Evolutionary conservation across 2,113 vertebrate species (phyloP).

Genomic region (Otis tarda): DNA sequence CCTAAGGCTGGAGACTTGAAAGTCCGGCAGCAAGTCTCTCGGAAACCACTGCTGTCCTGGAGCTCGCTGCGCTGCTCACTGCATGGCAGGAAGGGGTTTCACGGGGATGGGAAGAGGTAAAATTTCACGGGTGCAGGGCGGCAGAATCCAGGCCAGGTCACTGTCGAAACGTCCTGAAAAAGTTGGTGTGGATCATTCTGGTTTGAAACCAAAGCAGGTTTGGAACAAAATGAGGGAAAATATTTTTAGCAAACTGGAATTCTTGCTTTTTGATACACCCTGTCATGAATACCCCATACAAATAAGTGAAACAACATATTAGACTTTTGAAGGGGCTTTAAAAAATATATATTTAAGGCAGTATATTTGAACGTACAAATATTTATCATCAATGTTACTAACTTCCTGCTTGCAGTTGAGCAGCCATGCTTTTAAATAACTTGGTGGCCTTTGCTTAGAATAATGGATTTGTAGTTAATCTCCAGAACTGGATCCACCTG

Average conservation of each 20-base stretch:
- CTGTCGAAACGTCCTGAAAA: not conserved
- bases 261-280: not conserved
- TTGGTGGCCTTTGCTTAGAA: not conserved
- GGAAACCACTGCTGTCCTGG: not conserved
- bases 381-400: not conserved
- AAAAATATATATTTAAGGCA: not conserved
- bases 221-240: not conserved
- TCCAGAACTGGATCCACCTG: not conserved
- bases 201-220: not conserved
- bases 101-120: accelerated
- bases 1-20: not conserved
- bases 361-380: not conserved
- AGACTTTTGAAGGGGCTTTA: not conserved
- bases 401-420: not conserved
- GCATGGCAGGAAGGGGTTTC: accelerated
- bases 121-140: no score
- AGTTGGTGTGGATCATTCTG: not conserved
- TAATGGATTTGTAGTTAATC: slow-evolving; percentile 24
- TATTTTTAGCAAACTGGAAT: not conserved
- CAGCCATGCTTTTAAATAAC: not conserved
- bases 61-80: accelerated
- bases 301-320: not conserved
- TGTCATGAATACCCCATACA: not conserved
- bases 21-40: not conserved
- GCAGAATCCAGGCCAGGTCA: not conserved